These are phyloP conservation scores for Macrotis lagotis DNA, from an alignment of 2,113 vertebrate genomes.

Conservation along the genomic window DNA sequence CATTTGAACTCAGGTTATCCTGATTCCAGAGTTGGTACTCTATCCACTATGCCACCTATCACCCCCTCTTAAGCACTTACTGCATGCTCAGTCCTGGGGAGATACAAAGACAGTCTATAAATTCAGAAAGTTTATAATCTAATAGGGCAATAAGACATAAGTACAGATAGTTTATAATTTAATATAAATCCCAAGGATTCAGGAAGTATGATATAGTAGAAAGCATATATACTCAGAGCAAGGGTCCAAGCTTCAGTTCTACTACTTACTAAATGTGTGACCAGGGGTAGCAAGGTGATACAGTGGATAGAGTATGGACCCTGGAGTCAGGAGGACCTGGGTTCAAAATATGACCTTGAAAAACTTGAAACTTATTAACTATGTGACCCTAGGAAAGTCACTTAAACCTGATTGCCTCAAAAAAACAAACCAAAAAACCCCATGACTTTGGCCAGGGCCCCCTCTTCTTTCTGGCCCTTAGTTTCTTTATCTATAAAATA, in stretches of 20 bases:
- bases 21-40: no score
- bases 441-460: neutral
- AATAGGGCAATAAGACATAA: neutral
- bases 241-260: neutral
- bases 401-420: no score
- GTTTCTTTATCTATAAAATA: neutral
- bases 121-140: neutral
- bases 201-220: neutral
- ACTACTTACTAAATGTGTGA: neutral
- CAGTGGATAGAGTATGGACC: no score
- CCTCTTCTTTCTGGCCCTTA: neutral
- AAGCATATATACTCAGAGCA: neutral
- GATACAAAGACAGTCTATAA: neutral
- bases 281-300: no score
- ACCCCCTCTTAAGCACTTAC: neutral
- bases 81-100: neutral
- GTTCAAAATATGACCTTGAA: no score
- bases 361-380: no score
- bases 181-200: neutral
- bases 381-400: no score
- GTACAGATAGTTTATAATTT: neutral
- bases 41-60: no score
- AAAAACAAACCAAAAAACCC: no score
- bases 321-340: no score
- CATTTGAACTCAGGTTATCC: no score